phyloP scores from a whole-genome alignment of 2,888 invertebrate genomes.

The Epinotia demarniana region DNA sequence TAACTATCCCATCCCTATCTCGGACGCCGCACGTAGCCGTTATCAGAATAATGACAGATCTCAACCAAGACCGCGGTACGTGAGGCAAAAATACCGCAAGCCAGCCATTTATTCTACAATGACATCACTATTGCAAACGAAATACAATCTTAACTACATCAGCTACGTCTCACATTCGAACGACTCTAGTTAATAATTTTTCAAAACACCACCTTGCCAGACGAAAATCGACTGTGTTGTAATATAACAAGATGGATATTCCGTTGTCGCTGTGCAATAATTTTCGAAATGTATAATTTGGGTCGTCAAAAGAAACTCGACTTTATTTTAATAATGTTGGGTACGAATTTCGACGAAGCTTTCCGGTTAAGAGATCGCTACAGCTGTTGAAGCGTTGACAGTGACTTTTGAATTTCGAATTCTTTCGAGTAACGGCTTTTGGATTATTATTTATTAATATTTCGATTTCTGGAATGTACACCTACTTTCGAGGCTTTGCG shows the following conservation, averaged over 20 bases:
- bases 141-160: slow-evolving; percentile 6
- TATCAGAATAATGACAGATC: slow-evolving; percentile 84
- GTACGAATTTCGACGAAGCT: neutral
- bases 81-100: slow-evolving; percentile 77
- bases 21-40: slow-evolving; percentile 75
- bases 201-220: neutral
- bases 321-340: neutral
- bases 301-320: neutral
- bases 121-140: neutral
- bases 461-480: neutral
- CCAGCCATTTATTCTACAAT: slow-evolving; percentile 28
- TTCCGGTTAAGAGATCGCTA: slow-evolving; percentile 4
- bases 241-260: neutral
- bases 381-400: slow-evolving; percentile 39
- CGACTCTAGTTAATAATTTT: neutral
- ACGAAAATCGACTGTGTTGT: slow-evolving; percentile 12
- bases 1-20: slow-evolving; percentile 63
- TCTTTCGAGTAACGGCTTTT: slow-evolving; percentile 30
- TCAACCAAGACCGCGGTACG: slow-evolving; percentile 71
- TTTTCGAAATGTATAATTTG: slow-evolving; percentile 2
- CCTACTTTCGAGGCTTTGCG: neutral
- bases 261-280: neutral
- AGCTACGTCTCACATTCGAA: neutral
- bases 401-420: slow-evolving; percentile 42
- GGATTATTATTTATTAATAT: slow-evolving; percentile 19